Evolutionary conservation across 2,888 invertebrate genomes (phyloP).

Genomic region (Pristionchus exspectatus): DNA sequence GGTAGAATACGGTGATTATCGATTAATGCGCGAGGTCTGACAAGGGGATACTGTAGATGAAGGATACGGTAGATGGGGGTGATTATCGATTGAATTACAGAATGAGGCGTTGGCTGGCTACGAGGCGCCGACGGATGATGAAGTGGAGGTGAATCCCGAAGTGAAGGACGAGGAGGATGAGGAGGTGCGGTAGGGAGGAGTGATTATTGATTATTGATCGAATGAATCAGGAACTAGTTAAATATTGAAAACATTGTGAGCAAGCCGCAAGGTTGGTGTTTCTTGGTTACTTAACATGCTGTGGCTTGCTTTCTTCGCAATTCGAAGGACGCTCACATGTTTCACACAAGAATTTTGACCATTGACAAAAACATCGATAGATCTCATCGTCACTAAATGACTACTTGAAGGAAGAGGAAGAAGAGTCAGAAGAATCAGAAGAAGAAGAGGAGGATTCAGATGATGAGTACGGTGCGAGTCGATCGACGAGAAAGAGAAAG

Average conservation of each 20-base stretch:
- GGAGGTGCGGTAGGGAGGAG: background rate
- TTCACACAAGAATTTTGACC: too few species aligned
- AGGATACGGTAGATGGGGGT: background rate
- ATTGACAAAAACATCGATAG: too few species aligned
- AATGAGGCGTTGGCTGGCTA: background rate
- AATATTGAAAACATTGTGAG: too few species aligned
- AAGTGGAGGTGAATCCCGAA: background rate
- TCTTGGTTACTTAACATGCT: too few species aligned
- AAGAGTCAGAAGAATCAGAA: background rate
- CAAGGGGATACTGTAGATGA: background rate
- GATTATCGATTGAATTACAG: background rate
- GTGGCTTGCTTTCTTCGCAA: too few species aligned
- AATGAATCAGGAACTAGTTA: background rate
- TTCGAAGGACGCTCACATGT: too few species aligned
- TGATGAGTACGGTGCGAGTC: background rate
- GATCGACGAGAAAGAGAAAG: background rate
- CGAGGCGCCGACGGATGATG: constrained; percentile 4
- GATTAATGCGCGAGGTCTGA: too few species aligned
- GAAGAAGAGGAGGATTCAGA: constrained; percentile 13
- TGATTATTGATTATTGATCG: background rate
- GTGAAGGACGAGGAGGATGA: constrained; percentile 42
- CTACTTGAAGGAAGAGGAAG: too few species aligned
- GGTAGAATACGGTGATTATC: too few species aligned
- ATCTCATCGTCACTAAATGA: background rate
- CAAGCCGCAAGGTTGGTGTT: too few species aligned